phyloP scores from a whole-genome alignment of 2,888 invertebrate species.

The Lasius fuliginosus region DNA sequence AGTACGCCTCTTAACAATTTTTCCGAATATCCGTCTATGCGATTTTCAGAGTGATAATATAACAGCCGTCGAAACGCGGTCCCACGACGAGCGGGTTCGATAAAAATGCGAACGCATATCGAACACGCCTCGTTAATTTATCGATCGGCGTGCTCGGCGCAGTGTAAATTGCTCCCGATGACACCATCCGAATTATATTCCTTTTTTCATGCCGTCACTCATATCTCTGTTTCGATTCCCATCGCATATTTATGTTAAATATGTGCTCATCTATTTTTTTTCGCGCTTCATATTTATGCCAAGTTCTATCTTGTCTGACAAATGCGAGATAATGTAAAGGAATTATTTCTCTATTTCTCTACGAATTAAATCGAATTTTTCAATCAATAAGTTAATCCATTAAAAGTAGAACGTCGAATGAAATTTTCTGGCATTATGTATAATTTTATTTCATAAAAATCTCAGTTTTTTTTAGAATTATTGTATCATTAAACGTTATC shows the following conservation, averaged over 20 bases:
- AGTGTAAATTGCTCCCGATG: conserved; percentile 65
- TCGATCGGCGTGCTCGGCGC: conserved; percentile 67
- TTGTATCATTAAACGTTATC: conserved; percentile 7
- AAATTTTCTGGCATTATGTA: neutral
- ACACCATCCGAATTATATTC: conserved; percentile 57
- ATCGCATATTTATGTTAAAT: conserved; percentile 33
- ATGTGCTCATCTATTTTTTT: conserved; percentile 18
- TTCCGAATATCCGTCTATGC: conserved; percentile 48
- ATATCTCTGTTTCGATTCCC: conserved; percentile 26
- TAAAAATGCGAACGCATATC: conserved; percentile 47
- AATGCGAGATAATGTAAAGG: neutral
- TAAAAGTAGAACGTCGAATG: neutral
- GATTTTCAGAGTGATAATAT: conserved; percentile 47
- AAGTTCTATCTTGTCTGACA: neutral
- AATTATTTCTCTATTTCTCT: neutral
- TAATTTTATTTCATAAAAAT: conserved; percentile 1
- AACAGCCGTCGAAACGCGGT: conserved; percentile 55
- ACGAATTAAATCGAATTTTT: conserved; percentile 2
- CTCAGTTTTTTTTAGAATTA: neutral
- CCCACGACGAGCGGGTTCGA: conserved; percentile 21
- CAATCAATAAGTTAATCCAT: neutral
- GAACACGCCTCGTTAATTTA: conserved; percentile 72
- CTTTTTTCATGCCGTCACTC: conserved; percentile 21
- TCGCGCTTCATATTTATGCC: conserved; percentile 29
- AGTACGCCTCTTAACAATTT: conserved; percentile 44